These are phyloP conservation scores for Orthosia gothica DNA, from an alignment of 2,888 invertebrate genomes.

Conservation along the genomic window DNA sequence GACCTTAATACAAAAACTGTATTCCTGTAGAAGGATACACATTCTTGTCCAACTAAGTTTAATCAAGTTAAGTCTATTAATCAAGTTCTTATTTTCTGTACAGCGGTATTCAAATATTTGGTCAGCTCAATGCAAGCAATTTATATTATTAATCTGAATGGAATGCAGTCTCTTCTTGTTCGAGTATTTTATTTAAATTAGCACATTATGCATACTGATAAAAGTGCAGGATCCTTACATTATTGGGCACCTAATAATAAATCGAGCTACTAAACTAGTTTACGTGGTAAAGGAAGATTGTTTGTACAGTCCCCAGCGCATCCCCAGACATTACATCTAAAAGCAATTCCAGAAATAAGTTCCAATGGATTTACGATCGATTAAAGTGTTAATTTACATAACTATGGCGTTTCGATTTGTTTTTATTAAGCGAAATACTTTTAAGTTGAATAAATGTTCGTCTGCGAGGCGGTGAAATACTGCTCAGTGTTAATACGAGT, in stretches of 20 bases:
- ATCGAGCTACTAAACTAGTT: slow-evolving; percentile 35
- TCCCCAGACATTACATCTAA: slow-evolving; percentile 50
- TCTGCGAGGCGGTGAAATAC: slow-evolving; percentile 34
- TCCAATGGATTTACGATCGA: slow-evolving; percentile 62
- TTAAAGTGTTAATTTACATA: slow-evolving; percentile 63
- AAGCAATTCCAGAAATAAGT: slow-evolving; percentile 59
- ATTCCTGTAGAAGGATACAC: background rate
- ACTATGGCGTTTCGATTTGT: slow-evolving; percentile 56
- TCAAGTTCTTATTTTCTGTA: background rate
- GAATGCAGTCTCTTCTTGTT: slow-evolving; percentile 23
- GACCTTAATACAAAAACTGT: slow-evolving; percentile 15
- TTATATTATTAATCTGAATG: slow-evolving; percentile 9
- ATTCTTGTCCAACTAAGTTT: background rate
- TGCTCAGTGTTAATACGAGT: slow-evolving; percentile 12
- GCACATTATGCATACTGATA: slow-evolving; percentile 13
- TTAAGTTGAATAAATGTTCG: slow-evolving; percentile 49
- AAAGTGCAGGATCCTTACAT: background rate
- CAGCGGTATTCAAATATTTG: slow-evolving; percentile 3
- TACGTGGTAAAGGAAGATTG: slow-evolving; percentile 27
- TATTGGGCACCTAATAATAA: slow-evolving; percentile 35
- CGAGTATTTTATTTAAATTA: slow-evolving; percentile 26
- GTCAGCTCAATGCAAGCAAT: slow-evolving; percentile 3
- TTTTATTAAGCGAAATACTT: slow-evolving; percentile 56
- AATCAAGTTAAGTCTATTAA: background rate
- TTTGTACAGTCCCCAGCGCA: slow-evolving; percentile 40